These are phyloP conservation scores for Drosophila acutilabella DNA, from an alignment of 2,888 invertebrate species.

Conservation along the genomic window DNA sequence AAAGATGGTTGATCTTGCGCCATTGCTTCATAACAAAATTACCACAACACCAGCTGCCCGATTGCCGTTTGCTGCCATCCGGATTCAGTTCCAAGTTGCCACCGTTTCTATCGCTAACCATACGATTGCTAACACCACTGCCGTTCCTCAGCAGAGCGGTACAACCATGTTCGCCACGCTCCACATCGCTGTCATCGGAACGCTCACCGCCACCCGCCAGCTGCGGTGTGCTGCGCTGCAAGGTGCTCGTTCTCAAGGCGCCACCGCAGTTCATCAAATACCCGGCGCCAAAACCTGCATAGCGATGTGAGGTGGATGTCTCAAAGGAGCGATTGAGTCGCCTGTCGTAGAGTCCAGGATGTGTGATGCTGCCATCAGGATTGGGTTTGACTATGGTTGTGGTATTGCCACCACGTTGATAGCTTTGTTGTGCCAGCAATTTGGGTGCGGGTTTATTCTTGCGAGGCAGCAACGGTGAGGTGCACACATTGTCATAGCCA, in stretches of 20 bases:
- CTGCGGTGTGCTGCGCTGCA: constrained; percentile 84
- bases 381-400: constrained; percentile 69
- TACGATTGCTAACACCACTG: constrained; percentile 13
- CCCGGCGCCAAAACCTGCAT: constrained; percentile 80
- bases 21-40: constrained; percentile 91
- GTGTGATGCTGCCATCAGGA: constrained; percentile 54
- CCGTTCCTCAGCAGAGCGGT: constrained; percentile 52
- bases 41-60: constrained; percentile 90
- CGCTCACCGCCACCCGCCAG: constrained; percentile 69
- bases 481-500: constrained; percentile 85
- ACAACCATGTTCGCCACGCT: constrained; percentile 52
- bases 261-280: constrained; percentile 79
- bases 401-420: constrained; percentile 39
- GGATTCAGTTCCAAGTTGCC: constrained; percentile 64
- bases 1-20: constrained; percentile 91
- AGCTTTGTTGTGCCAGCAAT: constrained; percentile 53
- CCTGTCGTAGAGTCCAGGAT: constrained; percentile 84
- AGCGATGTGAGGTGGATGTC: constrained; percentile 81
- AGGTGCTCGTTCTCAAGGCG: constrained; percentile 77
- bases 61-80: constrained; percentile 79
- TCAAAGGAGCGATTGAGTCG: constrained; percentile 85
- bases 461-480: constrained; percentile 84
- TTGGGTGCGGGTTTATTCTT: constrained; percentile 82
- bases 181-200: constrained; percentile 75
- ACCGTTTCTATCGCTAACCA: neutral